Evolutionary conservation across 2,113 vertebrate genomes (phyloP).

Genomic region (Miniopterus natalensis): DNA sequence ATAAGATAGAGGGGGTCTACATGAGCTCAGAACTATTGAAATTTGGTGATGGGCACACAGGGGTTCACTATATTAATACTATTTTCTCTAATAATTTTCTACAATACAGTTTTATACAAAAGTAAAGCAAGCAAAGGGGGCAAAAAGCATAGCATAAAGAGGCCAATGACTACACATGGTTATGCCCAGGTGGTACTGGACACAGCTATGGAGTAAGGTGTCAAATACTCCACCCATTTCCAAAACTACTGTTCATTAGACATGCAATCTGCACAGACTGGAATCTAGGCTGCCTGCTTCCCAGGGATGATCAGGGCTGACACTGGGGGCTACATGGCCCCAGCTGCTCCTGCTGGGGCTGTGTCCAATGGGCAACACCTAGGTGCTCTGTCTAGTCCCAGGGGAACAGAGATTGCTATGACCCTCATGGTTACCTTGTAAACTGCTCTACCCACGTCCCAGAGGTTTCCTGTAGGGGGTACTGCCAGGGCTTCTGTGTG

Average conservation of each 20-base stretch:
- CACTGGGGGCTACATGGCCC: not conserved
- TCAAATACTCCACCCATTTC: not conserved
- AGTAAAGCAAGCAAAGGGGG: not conserved
- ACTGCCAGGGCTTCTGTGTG: not conserved
- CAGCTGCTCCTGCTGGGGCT: not conserved
- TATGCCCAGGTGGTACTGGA: not conserved
- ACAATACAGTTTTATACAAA: conserved; percentile 8
- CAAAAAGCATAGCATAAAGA: not conserved
- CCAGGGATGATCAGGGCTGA: not conserved
- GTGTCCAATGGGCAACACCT: not conserved
- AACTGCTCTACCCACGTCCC: not conserved
- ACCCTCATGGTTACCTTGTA: not conserved
- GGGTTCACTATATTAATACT: conserved; percentile 19
- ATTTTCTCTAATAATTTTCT: not conserved
- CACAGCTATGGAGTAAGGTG: not conserved
- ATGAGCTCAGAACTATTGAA: not conserved
- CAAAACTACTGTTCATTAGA: not conserved
- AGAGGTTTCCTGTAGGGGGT: not conserved
- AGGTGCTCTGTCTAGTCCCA: not conserved
- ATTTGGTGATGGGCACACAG: not conserved
- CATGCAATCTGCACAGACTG: not conserved
- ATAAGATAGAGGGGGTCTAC: not conserved
- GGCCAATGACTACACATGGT: not conserved
- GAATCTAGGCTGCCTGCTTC: not conserved
- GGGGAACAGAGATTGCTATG: not conserved